Evolutionary conservation across 1,140 invertebrate species (phyloP), one percentile per base, ranked within the genome.

Genomic region (Drosophila dunni): DNA sequence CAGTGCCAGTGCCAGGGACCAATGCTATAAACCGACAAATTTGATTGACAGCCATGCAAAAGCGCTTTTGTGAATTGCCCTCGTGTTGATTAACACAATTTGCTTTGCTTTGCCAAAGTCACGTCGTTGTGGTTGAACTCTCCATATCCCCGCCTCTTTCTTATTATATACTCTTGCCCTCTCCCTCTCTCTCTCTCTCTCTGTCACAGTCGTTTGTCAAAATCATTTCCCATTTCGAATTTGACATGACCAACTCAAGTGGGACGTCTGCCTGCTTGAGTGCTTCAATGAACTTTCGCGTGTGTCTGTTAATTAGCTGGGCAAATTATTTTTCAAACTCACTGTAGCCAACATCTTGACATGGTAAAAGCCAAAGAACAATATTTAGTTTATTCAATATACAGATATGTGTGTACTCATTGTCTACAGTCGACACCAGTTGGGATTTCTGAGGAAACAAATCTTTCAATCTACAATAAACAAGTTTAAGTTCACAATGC

Each of bases 41-140:
- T 74, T 77, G 75, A 77, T 58, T 77, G 75, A 77, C 75, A 77
- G 75, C 70, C 75, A 77, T 77, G 74, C 62, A 73, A 77, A 73
- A 72, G 62, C 62, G 44, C 64, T 66, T 29, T 77, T 77, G 56
- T 58, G 48, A 44, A 50, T 56, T 64, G 69, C 57, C 48, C 57
- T 77, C 56, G 69, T 62, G 63, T 73, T 73, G 63, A 77, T 77
- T 73, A 77, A 73, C 62, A 67, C 69, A 77, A 73, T 77, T 72
- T 77, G 74, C 51, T 73, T 71, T 72, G 72, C 72, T 58, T 75
- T 42, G 63, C 63, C 63, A 72, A 72, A 72, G 69, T 72, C 69
- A 72, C 69, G 69, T 66, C 62, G 13, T 50, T 54, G 34, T 65
- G 38, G 17, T 56, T 65, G 15, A 33, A 20, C 53, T 51, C 33